phyloP scores from a whole-genome alignment of 2,888 invertebrate species.

The Macrosoma leucophasiata region DNA sequence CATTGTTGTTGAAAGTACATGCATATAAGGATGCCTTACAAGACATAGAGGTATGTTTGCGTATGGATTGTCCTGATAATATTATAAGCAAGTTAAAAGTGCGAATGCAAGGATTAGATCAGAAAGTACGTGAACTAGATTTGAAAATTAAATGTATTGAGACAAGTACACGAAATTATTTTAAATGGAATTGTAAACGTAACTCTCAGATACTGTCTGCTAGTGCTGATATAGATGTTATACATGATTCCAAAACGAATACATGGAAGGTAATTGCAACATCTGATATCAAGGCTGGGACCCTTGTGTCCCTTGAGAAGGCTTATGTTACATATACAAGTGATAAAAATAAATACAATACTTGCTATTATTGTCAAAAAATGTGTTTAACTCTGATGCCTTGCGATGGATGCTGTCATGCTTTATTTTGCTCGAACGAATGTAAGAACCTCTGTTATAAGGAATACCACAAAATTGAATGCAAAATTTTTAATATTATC shows the following conservation, averaged over 20 bases:
- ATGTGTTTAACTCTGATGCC: constrained; percentile 14
- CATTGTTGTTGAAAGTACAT: constrained; percentile 20
- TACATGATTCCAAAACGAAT: constrained; percentile 8
- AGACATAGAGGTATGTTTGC: constrained; percentile 31
- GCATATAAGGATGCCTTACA: constrained; percentile 23
- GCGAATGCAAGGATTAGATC: constrained; percentile 21
- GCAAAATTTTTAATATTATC: constrained; percentile 10
- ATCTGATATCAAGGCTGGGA: constrained; percentile 30
- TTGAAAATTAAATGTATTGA: constrained; percentile 1
- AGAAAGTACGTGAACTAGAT: neutral
- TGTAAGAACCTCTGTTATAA: constrained; percentile 12
- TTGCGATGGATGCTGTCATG: constrained; percentile 17
- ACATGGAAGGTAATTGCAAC: constrained; percentile 29
- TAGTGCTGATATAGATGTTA: constrained; percentile 24
- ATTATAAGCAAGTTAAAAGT: constrained; percentile 24
- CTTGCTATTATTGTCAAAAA: constrained; percentile 19
- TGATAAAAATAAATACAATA: constrained; percentile 1
- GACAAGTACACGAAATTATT: constrained; percentile 7
- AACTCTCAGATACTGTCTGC: constrained; percentile 28
- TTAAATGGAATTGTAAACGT: constrained; percentile 10
- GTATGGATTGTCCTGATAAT: constrained; percentile 28
- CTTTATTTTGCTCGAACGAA: constrained; percentile 13
- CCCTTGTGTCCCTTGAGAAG: constrained; percentile 28
- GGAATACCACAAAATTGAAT: constrained; percentile 20
- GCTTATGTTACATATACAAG: constrained; percentile 21